Percentiles rank a stretch among this genome's conserved stretches.
Conservation (phyloP, 1,140 invertebrate species). For the Penaeus japonicus region DNA sequence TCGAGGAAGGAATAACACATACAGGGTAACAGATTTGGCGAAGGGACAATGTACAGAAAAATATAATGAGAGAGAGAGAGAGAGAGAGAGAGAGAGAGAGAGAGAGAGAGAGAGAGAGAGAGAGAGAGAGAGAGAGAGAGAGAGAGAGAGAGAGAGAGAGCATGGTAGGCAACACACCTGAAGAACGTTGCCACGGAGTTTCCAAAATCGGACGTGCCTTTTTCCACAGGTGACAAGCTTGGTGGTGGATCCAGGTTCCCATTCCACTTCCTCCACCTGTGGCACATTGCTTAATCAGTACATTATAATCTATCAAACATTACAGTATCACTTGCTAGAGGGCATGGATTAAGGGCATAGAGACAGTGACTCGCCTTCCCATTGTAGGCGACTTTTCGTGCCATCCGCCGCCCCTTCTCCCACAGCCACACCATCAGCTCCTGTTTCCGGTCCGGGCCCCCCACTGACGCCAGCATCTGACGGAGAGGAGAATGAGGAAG, state of each 20-base stretch:
- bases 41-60: too few species aligned
- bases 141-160: background rate
- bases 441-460: conserved; percentile 31
- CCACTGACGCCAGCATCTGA: conserved; percentile 50
- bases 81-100: too few species aligned
- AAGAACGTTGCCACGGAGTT: conserved; percentile 50
- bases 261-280: conserved; percentile 56
- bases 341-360: background rate
- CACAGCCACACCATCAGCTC: conserved; percentile 57
- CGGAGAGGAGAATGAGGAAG: background rate
- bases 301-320: too few species aligned
- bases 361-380: conserved; percentile 27
- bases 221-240: conserved; percentile 54
- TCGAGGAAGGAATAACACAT: too few species aligned
- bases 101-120: too few species aligned
- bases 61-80: too few species aligned
- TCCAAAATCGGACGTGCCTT: conserved; percentile 53
- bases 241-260: conserved; percentile 13
- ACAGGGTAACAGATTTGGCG: too few species aligned
- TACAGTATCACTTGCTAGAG: too few species aligned
- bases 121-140: background rate
- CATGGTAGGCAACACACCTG: conserved; percentile 10
- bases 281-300: too few species aligned
- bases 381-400: conserved; percentile 29
- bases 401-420: conserved; percentile 48